These are phyloP conservation scores for Epizoanthus illoricatus DNA, from an alignment of 92 coral and sea anemone species.

Conservation along the genomic window DNA sequence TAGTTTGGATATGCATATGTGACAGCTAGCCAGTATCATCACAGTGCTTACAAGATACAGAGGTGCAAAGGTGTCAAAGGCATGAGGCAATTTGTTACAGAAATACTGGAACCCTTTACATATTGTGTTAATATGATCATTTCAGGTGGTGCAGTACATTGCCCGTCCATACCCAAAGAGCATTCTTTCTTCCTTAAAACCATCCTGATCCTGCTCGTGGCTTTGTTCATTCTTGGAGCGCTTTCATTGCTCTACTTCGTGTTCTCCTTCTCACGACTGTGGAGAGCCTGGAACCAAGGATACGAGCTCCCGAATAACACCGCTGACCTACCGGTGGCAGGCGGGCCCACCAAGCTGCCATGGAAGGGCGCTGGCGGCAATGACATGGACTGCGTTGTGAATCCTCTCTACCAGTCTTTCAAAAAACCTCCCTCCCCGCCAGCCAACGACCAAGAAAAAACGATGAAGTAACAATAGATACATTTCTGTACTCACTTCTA, in stretches of 20 bases:
- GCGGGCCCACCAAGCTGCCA: not conserved
- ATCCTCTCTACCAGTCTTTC: conserved; percentile 7
- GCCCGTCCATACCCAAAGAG: conserved; percentile 3
- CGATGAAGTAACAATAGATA: not conserved
- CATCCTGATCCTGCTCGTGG: conserved; percentile 10
- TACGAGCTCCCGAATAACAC: conserved; percentile 20
- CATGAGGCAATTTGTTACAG: too few species aligned
- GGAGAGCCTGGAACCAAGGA: conserved; percentile 38
- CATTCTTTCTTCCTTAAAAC: not conserved
- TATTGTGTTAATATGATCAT: not conserved
- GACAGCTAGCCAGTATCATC: too few species aligned
- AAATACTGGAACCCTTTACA: too few species aligned
- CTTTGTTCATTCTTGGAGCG: conserved; percentile 9
- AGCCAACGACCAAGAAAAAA: not conserved
- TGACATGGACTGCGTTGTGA: conserved; percentile 1
- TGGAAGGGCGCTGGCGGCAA: not conserved
- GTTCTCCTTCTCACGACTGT: conserved; percentile 33
- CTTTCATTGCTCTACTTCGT: conserved; percentile 24
- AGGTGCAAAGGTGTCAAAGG: too few species aligned
- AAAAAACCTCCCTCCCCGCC: not conserved
- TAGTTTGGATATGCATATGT: too few species aligned
- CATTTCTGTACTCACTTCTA: too few species aligned
- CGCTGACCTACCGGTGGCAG: not conserved
- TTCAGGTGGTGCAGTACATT: not conserved
- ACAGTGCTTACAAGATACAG: too few species aligned